Evolutionary conservation across 2,797 vertebrate species (phyloP).

Genomic region (Onychomys arenicola): DNA sequence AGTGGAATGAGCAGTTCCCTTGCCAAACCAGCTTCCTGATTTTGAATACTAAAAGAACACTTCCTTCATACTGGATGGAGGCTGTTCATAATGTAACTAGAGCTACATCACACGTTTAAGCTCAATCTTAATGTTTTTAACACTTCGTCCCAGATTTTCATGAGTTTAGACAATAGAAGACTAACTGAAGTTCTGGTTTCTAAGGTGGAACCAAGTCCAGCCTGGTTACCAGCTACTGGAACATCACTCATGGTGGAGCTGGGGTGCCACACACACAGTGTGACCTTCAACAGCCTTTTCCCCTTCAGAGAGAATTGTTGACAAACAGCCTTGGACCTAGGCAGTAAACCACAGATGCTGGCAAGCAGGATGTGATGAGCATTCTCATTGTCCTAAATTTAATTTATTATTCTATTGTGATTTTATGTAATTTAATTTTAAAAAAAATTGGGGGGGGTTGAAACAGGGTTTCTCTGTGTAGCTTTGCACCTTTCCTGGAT

Average conservation of each 20-base stretch:
- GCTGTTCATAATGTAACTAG: background rate
- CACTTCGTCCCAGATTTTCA: background rate
- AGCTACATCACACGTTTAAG: background rate
- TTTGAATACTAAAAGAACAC: background rate
- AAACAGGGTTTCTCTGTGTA: too few relatives aligned
- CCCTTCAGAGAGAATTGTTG: background rate
- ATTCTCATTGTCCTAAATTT: background rate
- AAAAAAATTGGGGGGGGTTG: too few relatives aligned
- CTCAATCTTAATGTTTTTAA: background rate
- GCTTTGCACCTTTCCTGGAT: too few relatives aligned
- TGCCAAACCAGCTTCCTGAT: background rate
- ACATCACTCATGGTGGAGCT: background rate
- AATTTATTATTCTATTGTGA: background rate
- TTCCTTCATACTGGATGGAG: background rate
- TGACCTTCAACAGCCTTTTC: background rate
- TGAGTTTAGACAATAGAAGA: background rate
- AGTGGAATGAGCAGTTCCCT: background rate
- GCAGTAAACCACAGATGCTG: background rate
- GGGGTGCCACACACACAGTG: background rate
- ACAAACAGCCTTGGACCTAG: background rate
- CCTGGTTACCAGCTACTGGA: background rate
- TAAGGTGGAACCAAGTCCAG: background rate
- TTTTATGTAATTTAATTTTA: background rate
- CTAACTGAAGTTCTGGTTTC: background rate
- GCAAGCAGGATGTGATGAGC: background rate